These are phyloP conservation scores for Ciconia nigra DNA, from an alignment of 2,797 vertebrate genomes.

Conservation along the genomic window DNA sequence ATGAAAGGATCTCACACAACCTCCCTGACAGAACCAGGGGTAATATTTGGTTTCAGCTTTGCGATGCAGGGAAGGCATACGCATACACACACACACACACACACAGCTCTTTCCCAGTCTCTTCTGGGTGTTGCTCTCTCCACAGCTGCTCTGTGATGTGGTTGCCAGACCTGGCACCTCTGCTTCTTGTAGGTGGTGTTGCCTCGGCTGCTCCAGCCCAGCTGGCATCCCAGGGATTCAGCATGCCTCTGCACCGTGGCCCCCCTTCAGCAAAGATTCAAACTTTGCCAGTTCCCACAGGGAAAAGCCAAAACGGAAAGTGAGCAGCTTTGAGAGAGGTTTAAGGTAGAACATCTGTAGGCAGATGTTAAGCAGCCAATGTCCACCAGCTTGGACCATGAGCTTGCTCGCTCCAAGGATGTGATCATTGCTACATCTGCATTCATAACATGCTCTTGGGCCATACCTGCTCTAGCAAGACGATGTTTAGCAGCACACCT, in stretches of 20 bases:
- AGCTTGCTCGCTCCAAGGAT: background rate
- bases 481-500: background rate
- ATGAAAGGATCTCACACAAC: constrained; percentile 14
- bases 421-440: background rate
- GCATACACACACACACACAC: background rate
- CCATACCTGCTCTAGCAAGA: background rate
- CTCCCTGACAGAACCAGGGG: background rate
- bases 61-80: background rate
- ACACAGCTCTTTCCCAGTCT: background rate
- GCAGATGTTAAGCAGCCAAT: background rate
- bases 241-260: accelerated
- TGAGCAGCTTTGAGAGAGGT: background rate
- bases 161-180: background rate
- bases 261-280: background rate
- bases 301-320: background rate
- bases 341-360: background rate
- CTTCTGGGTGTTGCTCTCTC: background rate
- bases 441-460: background rate
- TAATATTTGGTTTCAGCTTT: background rate
- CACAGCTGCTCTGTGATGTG: background rate
- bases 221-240: background rate
- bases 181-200: background rate
- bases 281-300: background rate
- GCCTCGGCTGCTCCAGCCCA: background rate
- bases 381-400: background rate